Conservation (phyloP, 2,888 invertebrate species). For the Pristionchus exspectatus region DNA sequence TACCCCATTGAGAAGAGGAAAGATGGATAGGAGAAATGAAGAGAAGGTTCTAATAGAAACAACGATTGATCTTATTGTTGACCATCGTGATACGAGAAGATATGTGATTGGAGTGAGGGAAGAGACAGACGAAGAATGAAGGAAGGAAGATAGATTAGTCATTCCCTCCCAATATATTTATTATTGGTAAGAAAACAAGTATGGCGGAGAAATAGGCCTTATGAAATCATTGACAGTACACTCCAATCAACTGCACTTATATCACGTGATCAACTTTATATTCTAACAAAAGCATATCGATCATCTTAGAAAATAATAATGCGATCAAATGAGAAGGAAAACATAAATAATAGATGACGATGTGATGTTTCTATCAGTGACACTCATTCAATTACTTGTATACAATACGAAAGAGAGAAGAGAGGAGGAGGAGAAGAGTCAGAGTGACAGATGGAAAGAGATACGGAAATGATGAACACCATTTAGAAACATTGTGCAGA, state of each 20-base stretch:
- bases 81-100: not conserved
- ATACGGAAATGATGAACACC: not conserved
- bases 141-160: not conserved
- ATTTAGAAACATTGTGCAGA: not conserved
- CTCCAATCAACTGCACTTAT: no score
- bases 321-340: no score
- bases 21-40: not conserved
- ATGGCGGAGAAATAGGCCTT: no score
- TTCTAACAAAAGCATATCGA: no score
- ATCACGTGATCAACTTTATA: no score
- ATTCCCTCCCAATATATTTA: no score
- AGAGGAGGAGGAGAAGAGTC: not conserved
- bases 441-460: no score
- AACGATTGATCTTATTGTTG: slow-evolving; percentile 16
- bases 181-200: no score
- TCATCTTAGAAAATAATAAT: no score
- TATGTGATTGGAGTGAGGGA: not conserved
- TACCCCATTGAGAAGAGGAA: slow-evolving; percentile 1
- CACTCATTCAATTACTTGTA: not conserved
- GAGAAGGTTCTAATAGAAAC: not conserved
- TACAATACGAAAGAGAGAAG: not conserved
- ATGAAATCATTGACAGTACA: no score
- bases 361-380: not conserved
- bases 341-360: not conserved
- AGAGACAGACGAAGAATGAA: not conserved